These are phyloP conservation scores for Callocephalon fimbriatum DNA, from an alignment of 2,113 vertebrate genomes.

Conservation along the genomic window DNA sequence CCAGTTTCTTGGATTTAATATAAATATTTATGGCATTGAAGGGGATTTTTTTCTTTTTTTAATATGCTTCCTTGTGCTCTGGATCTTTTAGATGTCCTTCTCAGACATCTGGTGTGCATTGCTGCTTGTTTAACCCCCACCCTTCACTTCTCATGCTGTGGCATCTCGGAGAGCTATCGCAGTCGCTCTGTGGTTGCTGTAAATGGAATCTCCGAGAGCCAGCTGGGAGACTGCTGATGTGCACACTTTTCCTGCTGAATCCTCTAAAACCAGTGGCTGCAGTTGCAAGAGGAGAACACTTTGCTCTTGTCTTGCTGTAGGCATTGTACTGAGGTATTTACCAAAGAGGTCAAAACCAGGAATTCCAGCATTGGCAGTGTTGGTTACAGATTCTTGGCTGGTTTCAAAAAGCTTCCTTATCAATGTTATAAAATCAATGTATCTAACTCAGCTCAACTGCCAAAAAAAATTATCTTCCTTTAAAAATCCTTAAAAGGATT, in stretches of 20 bases:
- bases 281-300: constrained; percentile 24
- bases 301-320: background rate
- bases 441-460: background rate
- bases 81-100: background rate
- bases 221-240: constrained; percentile 64
- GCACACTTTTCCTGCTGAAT: constrained; percentile 72
- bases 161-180: constrained; percentile 22
- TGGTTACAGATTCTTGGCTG: background rate
- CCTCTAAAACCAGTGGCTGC: constrained; percentile 40
- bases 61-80: background rate
- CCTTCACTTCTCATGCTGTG: constrained; percentile 34
- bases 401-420: background rate
- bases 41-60: background rate
- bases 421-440: background rate
- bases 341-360: background rate
- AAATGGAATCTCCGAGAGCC: constrained; percentile 21
- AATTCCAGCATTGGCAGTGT: background rate
- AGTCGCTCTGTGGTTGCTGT: constrained; percentile 26
- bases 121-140: constrained; percentile 28
- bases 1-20: constrained; percentile 40
- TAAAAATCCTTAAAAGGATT: background rate
- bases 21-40: constrained; percentile 48
- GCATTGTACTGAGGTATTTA: background rate
- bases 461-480: background rate
- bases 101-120: constrained; percentile 51